Conservation (phyloP, 2,797 vertebrate species). For the Pseudochromis fuscus region DNA sequence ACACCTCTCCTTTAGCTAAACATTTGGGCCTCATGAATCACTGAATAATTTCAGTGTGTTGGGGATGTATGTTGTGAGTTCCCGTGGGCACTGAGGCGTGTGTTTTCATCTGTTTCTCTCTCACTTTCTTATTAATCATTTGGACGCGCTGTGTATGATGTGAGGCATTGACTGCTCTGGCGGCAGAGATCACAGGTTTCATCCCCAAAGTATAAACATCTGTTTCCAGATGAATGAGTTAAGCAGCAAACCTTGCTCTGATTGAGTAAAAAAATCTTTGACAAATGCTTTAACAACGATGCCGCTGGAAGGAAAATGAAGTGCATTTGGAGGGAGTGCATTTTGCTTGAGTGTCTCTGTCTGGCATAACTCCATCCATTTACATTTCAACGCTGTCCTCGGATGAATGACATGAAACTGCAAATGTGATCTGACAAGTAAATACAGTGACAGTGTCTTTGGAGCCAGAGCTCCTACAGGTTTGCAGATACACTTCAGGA, state of each 20-base stretch:
- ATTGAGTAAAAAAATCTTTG: background rate
- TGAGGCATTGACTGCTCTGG: background rate
- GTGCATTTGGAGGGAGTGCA: background rate
- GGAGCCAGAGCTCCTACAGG: too few species aligned
- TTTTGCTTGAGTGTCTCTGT: background rate
- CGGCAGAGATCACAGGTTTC: background rate
- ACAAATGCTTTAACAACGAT: background rate
- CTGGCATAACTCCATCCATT: too few species aligned
- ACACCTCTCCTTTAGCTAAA: slow-evolving; percentile 40
- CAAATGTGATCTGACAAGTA: too few species aligned
- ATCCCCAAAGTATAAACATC: background rate
- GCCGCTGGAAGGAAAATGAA: background rate
- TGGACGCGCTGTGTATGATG: slow-evolving; percentile 8
- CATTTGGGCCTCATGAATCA: slow-evolving; percentile 53
- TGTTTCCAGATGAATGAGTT: slow-evolving; percentile 8
- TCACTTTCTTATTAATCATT: slow-evolving; percentile 37
- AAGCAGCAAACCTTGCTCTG: background rate
- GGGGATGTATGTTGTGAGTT: slow-evolving; percentile 9
- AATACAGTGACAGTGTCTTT: too few species aligned
- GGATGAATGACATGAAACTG: too few species aligned
- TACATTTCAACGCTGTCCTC: too few species aligned
- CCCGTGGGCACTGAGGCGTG: slow-evolving; percentile 7
- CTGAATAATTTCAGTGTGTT: slow-evolving; percentile 42
- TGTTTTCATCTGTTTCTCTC: slow-evolving; percentile 11
- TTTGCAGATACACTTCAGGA: too few species aligned